These are phyloP conservation scores for Poeciliopsis presidionis DNA, from an alignment of 2,797 vertebrate genomes.

Conservation along the genomic window DNA sequence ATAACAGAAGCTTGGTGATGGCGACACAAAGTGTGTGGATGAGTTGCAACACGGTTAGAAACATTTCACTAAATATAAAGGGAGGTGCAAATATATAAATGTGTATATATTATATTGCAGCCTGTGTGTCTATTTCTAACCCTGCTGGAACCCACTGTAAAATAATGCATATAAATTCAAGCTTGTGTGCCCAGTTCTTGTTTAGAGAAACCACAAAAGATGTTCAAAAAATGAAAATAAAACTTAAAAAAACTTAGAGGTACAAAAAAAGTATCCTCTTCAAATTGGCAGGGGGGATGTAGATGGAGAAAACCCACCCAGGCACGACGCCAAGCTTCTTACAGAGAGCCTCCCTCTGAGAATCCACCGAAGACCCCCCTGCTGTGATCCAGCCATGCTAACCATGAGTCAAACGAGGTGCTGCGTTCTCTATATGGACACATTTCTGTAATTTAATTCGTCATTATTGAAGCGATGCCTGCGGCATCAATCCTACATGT, in stretches of 20 bases:
- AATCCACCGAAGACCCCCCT: not conserved
- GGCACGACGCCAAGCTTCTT: not conserved
- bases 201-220: not conserved
- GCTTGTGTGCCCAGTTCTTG: not conserved
- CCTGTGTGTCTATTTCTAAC: not conserved
- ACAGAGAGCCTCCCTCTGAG: not conserved
- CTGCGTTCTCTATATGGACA: not conserved
- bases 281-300: not conserved
- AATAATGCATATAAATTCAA: not conserved
- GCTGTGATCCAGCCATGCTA: slow-evolving; percentile 1
- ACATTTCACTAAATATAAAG: not conserved
- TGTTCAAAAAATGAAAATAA: not conserved
- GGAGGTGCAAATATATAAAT: not conserved
- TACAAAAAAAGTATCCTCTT: not conserved
- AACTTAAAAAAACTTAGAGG: not conserved
- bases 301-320: not conserved
- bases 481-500: not conserved
- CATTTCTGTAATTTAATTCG: not conserved
- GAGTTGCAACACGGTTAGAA: not conserved
- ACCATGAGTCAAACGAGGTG: not conserved
- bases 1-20: not conserved
- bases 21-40: not conserved
- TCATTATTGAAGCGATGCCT: not conserved
- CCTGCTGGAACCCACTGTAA: not conserved
- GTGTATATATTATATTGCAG: not conserved